Conservation (phyloP, 2,113 vertebrate genomes). For the Riparia riparia region DNA sequence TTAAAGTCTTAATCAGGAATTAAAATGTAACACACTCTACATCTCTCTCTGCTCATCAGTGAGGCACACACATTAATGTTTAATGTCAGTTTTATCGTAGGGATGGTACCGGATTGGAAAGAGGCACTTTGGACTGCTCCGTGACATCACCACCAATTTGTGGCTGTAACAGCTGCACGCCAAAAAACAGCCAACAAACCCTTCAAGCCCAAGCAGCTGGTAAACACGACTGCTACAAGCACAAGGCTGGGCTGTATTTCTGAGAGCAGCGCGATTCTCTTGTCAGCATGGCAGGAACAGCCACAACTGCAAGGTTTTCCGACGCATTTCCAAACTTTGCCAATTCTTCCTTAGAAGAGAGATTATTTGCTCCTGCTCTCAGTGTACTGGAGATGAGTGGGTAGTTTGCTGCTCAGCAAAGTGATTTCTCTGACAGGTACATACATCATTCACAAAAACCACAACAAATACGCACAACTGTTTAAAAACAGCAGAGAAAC, state of each 20-base stretch:
- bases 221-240: conserved; percentile 7
- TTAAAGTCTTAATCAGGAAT: conserved; percentile 66
- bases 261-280: background rate
- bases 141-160: background rate
- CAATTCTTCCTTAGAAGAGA: background rate
- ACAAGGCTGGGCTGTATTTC: background rate
- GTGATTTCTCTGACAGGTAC: conserved; percentile 1
- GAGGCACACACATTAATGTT: background rate
- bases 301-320: background rate
- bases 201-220: conserved; percentile 23
- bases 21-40: conserved; percentile 10
- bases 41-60: conserved; percentile 1
- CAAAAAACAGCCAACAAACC: conserved; percentile 8
- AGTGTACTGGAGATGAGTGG: background rate
- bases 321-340: fast-evolving
- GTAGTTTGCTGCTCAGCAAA: background rate
- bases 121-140: background rate
- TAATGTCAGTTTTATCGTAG: background rate
- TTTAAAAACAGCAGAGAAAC: background rate
- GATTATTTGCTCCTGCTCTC: background rate
- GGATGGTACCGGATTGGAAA: background rate
- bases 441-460: background rate
- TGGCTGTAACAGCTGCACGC: conserved; percentile 46
- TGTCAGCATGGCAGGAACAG: background rate
- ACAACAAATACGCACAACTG: background rate